Percentiles rank a stretch among this genome's conserved stretches.
These are phyloP conservation scores for Drosophila monieri DNA, from an alignment of 2,888 invertebrate genomes.

Conservation along the genomic window DNA sequence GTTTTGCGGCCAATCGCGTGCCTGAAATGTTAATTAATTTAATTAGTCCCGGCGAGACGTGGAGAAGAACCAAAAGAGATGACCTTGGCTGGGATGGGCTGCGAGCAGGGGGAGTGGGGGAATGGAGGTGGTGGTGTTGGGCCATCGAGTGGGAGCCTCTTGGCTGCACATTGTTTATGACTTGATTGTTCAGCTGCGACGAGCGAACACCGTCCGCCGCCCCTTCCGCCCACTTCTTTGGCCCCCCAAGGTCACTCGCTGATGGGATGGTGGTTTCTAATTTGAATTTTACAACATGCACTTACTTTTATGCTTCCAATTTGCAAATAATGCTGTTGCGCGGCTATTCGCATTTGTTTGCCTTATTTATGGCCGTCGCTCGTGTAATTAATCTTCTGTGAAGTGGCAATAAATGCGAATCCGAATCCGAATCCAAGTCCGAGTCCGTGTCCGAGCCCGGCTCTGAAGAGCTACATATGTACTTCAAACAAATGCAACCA, in stretches of 20 bases:
- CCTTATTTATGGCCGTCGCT: slow-evolving; percentile 67
- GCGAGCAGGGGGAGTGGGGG: background rate
- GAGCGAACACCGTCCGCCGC: slow-evolving; percentile 25
- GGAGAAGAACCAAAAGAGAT: slow-evolving; percentile 50
- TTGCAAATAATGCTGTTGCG: slow-evolving; percentile 64
- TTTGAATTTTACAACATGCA: slow-evolving; percentile 72
- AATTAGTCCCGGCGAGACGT: slow-evolving; percentile 57
- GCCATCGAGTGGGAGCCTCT: slow-evolving; percentile 47
- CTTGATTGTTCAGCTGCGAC: slow-evolving; percentile 68
- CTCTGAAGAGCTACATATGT: background rate
- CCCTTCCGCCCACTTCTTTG: slow-evolving; percentile 52
- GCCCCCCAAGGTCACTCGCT: slow-evolving; percentile 61
- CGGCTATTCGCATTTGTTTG: slow-evolving; percentile 43
- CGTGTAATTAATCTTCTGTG: slow-evolving; percentile 72
- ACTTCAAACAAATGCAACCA: slow-evolving; percentile 12
- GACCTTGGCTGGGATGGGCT: slow-evolving; percentile 30
- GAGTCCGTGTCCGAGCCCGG: slow-evolving; percentile 18
- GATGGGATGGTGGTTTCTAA: slow-evolving; percentile 66
- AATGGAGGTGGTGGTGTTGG: slow-evolving; percentile 12
- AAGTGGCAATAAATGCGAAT: slow-evolving; percentile 60
- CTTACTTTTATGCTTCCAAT: slow-evolving; percentile 50
- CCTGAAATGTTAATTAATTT: slow-evolving; percentile 70
- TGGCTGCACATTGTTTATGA: slow-evolving; percentile 77
- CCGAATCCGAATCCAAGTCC: slow-evolving; percentile 46
- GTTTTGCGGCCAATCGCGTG: slow-evolving; percentile 66